Conservation (phyloP, 1,140 invertebrate genomes). For the Macrosteles quadrilineatus region DNA sequence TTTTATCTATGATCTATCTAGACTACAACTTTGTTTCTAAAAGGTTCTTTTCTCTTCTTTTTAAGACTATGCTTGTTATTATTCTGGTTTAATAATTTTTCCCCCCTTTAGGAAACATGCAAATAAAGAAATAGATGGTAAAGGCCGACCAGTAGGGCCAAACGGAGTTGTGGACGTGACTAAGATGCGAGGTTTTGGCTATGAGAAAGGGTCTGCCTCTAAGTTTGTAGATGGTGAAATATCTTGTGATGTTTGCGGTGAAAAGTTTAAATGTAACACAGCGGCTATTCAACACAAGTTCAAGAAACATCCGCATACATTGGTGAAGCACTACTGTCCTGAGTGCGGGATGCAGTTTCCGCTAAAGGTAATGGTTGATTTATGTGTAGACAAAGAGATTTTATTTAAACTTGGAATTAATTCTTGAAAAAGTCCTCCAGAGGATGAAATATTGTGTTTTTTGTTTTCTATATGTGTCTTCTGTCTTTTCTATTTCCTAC, state of each 20-base stretch:
- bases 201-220: constrained; percentile 40
- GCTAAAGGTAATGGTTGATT: constrained; percentile 65
- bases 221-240: constrained; percentile 34
- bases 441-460: too few species aligned
- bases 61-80: not conserved
- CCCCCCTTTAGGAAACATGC: constrained; percentile 59
- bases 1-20: too few species aligned
- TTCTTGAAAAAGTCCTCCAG: too few species aligned
- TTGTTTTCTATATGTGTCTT: too few species aligned
- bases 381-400: too few species aligned
- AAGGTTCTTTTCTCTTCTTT: too few species aligned
- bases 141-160: constrained; percentile 46
- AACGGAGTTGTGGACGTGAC: constrained; percentile 38
- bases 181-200: constrained; percentile 6
- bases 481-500: too few species aligned
- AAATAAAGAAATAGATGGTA: constrained; percentile 55
- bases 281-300: constrained; percentile 68
- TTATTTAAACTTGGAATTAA: too few species aligned
- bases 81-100: not conserved
- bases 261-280: constrained; percentile 61
- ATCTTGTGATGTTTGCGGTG: constrained; percentile 60
- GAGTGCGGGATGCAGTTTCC: constrained; percentile 70
- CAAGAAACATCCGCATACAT: constrained; percentile 62
- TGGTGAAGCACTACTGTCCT: constrained; percentile 63
- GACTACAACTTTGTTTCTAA: too few species aligned